These are phyloP conservation scores for Trichosurus vulpecula DNA, from an alignment of 2,797 vertebrate genomes.

Conservation along the genomic window DNA sequence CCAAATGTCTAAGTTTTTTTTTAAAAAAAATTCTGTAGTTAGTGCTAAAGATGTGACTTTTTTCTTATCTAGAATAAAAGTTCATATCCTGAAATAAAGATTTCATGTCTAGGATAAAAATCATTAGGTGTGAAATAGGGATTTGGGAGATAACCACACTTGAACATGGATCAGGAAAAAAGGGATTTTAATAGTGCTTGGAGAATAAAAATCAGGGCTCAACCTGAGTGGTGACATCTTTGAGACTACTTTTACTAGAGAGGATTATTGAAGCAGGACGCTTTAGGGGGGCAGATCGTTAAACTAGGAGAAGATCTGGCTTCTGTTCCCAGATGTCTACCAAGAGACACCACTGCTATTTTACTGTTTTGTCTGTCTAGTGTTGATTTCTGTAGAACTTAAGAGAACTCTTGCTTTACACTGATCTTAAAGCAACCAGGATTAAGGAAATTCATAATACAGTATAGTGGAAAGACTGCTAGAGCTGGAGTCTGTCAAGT, in stretches of 20 bases:
- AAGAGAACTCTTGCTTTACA: not conserved
- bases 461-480: not conserved
- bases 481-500: not conserved
- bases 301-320: not conserved
- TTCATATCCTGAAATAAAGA: not conserved
- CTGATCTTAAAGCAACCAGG: not conserved
- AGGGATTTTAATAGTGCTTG: conserved; percentile 23
- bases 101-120: not conserved
- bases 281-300: not conserved
- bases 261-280: not conserved
- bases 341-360: not conserved
- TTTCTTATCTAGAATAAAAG: not conserved
- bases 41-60: not conserved
- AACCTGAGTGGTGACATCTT: not conserved
- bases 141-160: not conserved
- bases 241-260: not conserved
- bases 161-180: not conserved
- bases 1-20: not conserved
- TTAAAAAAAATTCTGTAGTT: not conserved
- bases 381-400: not conserved
- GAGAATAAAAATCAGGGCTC: not conserved
- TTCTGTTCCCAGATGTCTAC: not conserved
- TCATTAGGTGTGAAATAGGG: not conserved
- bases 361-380: not conserved
- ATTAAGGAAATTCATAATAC: not conserved